A percentile compares a stretch with the other conserved stretches of the same genome.
Evolutionary conservation across 2,888 invertebrate species (phyloP).

Genomic region (Hybos culiciformis): DNA sequence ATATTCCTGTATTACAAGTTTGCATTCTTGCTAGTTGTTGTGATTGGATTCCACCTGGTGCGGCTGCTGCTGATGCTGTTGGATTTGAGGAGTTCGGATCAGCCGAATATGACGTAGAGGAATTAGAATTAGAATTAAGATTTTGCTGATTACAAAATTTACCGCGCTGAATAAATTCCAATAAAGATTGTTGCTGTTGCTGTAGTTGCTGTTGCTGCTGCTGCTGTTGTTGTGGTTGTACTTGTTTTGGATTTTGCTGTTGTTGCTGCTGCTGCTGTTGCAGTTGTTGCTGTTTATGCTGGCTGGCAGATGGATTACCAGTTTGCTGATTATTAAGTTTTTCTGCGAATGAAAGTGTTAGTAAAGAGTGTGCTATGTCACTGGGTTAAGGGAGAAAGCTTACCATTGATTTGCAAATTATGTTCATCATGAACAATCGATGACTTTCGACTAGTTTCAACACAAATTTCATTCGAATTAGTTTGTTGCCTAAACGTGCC

Average conservation of each 20-base stretch:
- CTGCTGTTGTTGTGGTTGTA: too few relatives aligned
- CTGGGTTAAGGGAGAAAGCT: constrained; percentile 8
- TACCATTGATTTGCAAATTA: constrained; percentile 12
- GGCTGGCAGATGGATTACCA: too few relatives aligned
- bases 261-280: too few relatives aligned
- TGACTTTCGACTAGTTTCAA: constrained; percentile 1
- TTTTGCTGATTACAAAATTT: too few relatives aligned
- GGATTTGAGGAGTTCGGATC: neutral
- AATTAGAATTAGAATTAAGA: constrained; percentile 3
- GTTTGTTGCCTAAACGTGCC: too few relatives aligned
- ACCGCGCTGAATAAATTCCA: constrained; percentile 58
- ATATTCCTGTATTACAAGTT: neutral
- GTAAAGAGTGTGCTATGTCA: too few relatives aligned
- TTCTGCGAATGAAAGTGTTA: too few relatives aligned
- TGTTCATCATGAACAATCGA: constrained; percentile 12
- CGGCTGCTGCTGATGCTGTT: too few relatives aligned
- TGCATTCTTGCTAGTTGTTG: neutral
- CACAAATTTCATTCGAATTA: constrained; percentile 2
- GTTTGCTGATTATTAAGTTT: too few relatives aligned
- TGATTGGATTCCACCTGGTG: neutral
- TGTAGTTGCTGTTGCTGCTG: neutral
- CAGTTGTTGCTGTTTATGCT: too few relatives aligned
- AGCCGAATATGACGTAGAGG: too few relatives aligned
- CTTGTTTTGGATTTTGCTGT: too few relatives aligned
- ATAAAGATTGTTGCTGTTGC: constrained; percentile 32